A percentile compares a stretch with the other conserved stretches of the same genome.
Conservation (phyloP, 2,113 vertebrate species). For the Poeciliopsis occidentalis region DNA sequence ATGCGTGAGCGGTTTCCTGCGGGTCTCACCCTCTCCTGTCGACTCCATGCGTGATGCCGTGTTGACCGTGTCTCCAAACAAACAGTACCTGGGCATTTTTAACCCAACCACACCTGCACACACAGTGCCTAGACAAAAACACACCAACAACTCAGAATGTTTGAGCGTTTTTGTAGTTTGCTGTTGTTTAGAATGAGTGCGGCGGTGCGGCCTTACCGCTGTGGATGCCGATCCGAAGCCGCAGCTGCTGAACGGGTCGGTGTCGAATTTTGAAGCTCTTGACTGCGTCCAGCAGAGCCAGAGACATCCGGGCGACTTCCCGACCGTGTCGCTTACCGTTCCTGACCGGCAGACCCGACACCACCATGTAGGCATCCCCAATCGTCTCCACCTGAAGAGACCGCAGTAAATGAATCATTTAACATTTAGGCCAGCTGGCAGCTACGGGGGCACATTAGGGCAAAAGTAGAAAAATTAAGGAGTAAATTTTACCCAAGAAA, state of each 20-base stretch:
- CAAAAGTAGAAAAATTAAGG: too few species aligned
- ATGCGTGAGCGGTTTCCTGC: background rate
- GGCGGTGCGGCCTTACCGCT: constrained; percentile 78
- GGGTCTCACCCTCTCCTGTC: constrained; percentile 86
- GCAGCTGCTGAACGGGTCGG: constrained; percentile 84
- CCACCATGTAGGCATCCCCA: constrained; percentile 96
- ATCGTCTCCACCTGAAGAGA: constrained; percentile 91
- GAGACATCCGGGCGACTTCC: constrained; percentile 90
- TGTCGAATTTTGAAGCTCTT: constrained; percentile 89
- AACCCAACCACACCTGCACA: constrained; percentile 94
- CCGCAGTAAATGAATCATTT: background rate
- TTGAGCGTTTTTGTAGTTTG: background rate
- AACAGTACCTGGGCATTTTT: constrained; percentile 96
- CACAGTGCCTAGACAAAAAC: constrained; percentile 83
- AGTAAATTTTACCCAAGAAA: too few species aligned
- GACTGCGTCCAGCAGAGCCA: constrained; percentile 89
- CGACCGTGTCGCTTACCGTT: constrained; percentile 88
- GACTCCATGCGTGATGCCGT: constrained; percentile 97
- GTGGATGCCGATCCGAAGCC: constrained; percentile 89
- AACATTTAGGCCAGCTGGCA: background rate
- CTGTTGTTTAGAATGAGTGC: background rate
- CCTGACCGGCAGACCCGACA: constrained; percentile 89
- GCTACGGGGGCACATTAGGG: too few species aligned
- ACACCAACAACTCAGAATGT: background rate
- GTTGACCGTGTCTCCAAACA: constrained; percentile 96